phyloP scores from a whole-genome alignment of 2,113 vertebrate genomes.

The Larimichthys crocea region DNA sequence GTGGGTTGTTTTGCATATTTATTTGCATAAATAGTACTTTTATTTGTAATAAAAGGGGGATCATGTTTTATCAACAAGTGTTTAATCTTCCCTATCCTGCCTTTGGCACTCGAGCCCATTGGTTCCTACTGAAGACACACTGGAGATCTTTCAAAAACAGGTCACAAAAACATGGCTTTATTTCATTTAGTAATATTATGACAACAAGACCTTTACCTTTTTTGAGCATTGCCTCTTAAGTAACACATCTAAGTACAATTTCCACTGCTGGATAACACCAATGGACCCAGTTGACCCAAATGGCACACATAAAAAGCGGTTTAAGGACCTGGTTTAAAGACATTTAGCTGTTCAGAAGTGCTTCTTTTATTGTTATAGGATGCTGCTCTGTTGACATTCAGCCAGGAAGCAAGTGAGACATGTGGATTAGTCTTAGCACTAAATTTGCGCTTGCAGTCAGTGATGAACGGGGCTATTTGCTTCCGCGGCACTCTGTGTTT shows the following conservation, averaged over 20 bases:
- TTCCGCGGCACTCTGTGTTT: conserved; percentile 21
- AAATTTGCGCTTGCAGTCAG: conserved; percentile 23
- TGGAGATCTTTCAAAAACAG: too few relatives aligned
- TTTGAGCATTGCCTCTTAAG: neutral
- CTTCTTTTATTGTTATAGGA: neutral
- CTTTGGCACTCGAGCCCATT: too few relatives aligned
- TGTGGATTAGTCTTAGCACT: conserved; percentile 4
- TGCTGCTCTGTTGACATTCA: conserved; percentile 41
- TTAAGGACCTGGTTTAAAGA: neutral
- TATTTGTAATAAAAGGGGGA: too few relatives aligned
- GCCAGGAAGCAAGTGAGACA: conserved; percentile 22
- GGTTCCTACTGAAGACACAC: too few relatives aligned
- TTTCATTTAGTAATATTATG: too few relatives aligned
- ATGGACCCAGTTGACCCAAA: neutral
- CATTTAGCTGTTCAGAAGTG: neutral
- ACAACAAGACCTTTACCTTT: neutral
- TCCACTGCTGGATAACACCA: neutral
- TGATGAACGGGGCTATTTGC: conserved; percentile 44
- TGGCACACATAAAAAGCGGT: neutral
- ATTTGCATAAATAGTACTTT: too few relatives aligned
- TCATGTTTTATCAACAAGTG: too few relatives aligned
- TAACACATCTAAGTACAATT: neutral
- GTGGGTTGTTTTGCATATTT: too few relatives aligned
- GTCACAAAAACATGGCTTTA: too few relatives aligned
- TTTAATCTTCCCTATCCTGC: too few relatives aligned